These are phyloP conservation scores for Cephus rjabovi DNA, from an alignment of 2,888 invertebrate genomes.

Conservation along the genomic window DNA sequence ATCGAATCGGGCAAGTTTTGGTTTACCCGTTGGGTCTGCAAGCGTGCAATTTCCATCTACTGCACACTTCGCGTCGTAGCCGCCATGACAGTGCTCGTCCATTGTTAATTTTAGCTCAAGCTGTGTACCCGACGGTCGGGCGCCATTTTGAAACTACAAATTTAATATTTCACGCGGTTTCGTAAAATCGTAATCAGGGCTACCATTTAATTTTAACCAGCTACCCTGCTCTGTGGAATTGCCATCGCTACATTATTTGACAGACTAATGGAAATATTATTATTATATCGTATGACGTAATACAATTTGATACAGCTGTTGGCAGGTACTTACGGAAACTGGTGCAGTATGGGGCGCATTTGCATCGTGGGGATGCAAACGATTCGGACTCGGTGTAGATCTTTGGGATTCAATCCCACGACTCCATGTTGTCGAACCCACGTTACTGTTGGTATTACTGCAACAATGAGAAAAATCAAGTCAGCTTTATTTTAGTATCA, in stretches of 20 bases:
- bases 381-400: constrained; percentile 57
- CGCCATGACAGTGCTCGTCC: background rate
- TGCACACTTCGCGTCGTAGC: background rate
- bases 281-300: background rate
- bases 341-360: constrained; percentile 58
- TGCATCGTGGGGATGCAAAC: constrained; percentile 47
- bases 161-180: background rate
- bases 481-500: background rate
- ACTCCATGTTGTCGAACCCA: constrained; percentile 43
- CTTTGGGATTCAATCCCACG: constrained; percentile 54
- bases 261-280: too few species aligned
- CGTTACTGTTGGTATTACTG: constrained; percentile 34
- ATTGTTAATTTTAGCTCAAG: background rate
- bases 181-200: background rate
- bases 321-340: constrained; percentile 55
- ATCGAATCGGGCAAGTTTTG: background rate
- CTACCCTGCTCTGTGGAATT: background rate
- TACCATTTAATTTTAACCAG: background rate
- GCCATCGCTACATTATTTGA: too few species aligned
- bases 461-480: constrained; percentile 12
- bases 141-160: background rate
- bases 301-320: constrained; percentile 9
- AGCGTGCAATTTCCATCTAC: background rate
- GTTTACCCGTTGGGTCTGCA: background rate
- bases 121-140: background rate